Conservation (phyloP, 2,797 vertebrate species). For the Apodemus agrarius region DNA sequence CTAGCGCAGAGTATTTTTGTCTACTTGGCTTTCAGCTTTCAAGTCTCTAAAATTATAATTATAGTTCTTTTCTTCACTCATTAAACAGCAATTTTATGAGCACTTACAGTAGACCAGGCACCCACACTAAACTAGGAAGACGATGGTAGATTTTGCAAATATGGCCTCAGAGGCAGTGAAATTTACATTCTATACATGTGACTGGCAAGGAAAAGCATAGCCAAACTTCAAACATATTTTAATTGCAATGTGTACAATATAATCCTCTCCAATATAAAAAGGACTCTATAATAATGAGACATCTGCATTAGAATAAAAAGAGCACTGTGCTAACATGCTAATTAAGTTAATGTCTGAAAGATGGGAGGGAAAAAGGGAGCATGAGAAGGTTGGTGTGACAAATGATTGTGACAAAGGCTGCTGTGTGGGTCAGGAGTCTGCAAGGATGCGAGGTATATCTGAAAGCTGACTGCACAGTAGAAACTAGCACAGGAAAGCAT, state of each 20-base stretch:
- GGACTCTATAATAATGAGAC: not conserved
- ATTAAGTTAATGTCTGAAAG: not conserved
- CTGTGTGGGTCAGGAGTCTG: not conserved
- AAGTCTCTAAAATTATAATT: conserved; percentile 6
- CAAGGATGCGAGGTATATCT: too few relatives aligned
- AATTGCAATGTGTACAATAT: not conserved
- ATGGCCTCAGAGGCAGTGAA: not conserved
- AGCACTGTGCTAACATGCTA: not conserved
- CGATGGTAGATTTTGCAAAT: not conserved
- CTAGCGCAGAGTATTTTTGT: not conserved
- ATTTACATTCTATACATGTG: not conserved
- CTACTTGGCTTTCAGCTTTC: not conserved
- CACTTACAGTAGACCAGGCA: not conserved
- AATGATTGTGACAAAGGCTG: not conserved
- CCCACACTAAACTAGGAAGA: not conserved
- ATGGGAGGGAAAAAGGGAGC: not conserved
- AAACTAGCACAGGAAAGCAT: rapidly evolving
- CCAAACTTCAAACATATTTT: not conserved
- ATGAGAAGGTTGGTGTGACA: not conserved
- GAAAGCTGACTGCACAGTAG: rapidly evolving
- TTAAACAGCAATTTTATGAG: not conserved
- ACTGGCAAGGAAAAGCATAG: not conserved
- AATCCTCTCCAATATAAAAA: not conserved
- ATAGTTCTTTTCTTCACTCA: not conserved
- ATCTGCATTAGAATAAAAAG: rapidly evolving